phyloP scores from a whole-genome alignment of 2,113 vertebrate genomes.

The Cnemophilus loriae region DNA sequence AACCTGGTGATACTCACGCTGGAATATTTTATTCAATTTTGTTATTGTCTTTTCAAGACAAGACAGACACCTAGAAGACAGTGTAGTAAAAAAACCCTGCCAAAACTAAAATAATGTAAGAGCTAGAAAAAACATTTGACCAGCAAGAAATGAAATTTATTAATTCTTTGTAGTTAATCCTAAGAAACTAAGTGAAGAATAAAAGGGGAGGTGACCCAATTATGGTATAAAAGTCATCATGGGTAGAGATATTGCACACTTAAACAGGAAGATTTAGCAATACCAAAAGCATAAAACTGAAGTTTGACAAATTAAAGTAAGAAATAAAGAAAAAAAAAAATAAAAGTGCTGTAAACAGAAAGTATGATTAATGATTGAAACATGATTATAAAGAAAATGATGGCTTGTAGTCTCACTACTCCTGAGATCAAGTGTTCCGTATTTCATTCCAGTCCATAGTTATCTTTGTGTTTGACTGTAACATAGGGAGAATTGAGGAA shows the following conservation, averaged over 20 bases:
- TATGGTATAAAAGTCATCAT: background rate
- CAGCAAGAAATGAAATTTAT: background rate
- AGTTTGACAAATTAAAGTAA: background rate
- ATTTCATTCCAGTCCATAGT: background rate
- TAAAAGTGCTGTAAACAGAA: background rate
- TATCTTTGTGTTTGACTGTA: background rate
- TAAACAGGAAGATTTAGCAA: background rate
- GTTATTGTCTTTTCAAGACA: background rate
- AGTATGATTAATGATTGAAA: accelerated
- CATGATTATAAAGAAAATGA: background rate
- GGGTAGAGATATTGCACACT: background rate
- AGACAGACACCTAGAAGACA: background rate
- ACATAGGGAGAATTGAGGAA: background rate
- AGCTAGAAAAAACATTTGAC: background rate
- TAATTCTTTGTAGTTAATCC: background rate
- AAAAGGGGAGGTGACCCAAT: background rate
- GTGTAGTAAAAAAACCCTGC: background rate
- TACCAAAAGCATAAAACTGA: background rate
- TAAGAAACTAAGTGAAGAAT: background rate
- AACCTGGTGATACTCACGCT: background rate
- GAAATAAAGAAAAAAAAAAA: background rate
- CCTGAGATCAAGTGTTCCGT: background rate
- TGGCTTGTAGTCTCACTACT: background rate
- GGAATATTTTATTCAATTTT: background rate
- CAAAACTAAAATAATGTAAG: background rate